A percentile compares a stretch with the other conserved stretches of the same genome.
Evolutionary conservation across 2,113 vertebrate species (phyloP).

Genomic region (Limanda limanda): DNA sequence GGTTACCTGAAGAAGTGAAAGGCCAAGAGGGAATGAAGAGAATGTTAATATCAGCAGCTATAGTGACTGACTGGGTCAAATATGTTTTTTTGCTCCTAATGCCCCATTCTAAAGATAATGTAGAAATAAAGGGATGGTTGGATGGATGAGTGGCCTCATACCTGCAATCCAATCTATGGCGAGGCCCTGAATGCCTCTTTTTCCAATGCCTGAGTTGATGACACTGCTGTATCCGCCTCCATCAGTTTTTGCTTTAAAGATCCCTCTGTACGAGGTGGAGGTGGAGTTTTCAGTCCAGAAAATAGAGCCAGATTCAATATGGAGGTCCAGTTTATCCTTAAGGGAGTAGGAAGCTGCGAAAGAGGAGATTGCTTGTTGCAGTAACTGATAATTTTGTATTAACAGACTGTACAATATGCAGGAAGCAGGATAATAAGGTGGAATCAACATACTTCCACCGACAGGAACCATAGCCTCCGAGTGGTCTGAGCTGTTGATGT

Average conservation of each 20-base stretch:
- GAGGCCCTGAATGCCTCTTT: conserved; percentile 74
- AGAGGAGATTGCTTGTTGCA: not conserved
- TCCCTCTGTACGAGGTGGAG: conserved; percentile 61
- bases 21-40: not conserved
- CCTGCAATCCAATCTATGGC: conserved; percentile 83
- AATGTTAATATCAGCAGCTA: not conserved
- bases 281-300: conserved; percentile 79
- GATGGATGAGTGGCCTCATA: conserved; percentile 34
- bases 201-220: conserved; percentile 69
- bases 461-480: conserved; percentile 83
- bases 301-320: conserved; percentile 74
- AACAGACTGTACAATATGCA: not conserved
- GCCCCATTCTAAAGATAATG: not conserved
- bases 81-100: no score
- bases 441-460: conserved; percentile 70
- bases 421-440: not conserved
- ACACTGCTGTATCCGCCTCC: conserved; percentile 66
- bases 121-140: not conserved
- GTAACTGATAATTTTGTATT: no score
- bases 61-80: not conserved
- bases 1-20: conserved; percentile 83
- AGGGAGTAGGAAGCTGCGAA: conserved; percentile 61
- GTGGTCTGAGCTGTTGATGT: conserved; percentile 83
- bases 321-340: conserved; percentile 69
- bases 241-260: conserved; percentile 74